A percentile compares a stretch with the other conserved stretches of the same genome.
phyloP scores from a whole-genome alignment of 2,888 invertebrate genomes.

The Acleris sparsana region DNA sequence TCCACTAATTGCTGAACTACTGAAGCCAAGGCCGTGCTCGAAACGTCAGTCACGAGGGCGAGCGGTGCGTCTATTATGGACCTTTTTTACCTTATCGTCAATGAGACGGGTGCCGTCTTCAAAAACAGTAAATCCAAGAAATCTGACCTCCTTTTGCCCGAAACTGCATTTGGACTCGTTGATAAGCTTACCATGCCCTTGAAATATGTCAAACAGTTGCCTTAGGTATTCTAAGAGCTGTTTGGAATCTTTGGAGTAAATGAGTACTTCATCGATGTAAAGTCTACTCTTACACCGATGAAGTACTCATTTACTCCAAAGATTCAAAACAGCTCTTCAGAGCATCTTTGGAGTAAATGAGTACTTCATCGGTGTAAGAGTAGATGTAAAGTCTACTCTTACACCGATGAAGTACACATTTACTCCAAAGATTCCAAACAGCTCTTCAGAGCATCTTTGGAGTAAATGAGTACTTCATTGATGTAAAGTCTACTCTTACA shows the following conservation, averaged over 20 bases:
- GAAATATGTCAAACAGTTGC: conserved; percentile 1
- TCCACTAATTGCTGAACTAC: conserved; percentile 52
- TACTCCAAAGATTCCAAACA: too few species aligned
- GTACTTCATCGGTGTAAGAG: too few species aligned
- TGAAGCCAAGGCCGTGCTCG: conserved; percentile 56
- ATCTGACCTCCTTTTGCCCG: conserved; percentile 34
- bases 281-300: too few species aligned
- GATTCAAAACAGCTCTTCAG: too few species aligned
- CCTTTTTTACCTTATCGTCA: conserved; percentile 44
- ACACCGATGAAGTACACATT: too few species aligned
- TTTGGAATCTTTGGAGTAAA: conserved; percentile 37
- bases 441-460: too few species aligned
- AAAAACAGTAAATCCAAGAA: conserved; percentile 40
- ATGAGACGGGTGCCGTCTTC: conserved; percentile 47
- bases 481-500: too few species aligned
- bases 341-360: too few species aligned
- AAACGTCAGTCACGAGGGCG: conserved; percentile 55
- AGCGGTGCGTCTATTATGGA: conserved; percentile 44
- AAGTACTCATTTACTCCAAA: too few species aligned
- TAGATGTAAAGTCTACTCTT: too few species aligned
- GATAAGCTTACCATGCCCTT: conserved; percentile 10
- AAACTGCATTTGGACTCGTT: conserved; percentile 21
- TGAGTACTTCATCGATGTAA: conserved; percentile 52
- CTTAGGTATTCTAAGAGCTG: conserved; percentile 29
- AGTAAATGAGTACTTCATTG: too few species aligned